Evolutionary conservation across 2,888 invertebrate genomes (phyloP), one percentile per base, ranked within the genome.

Genomic region (Myathropa florea): DNA sequence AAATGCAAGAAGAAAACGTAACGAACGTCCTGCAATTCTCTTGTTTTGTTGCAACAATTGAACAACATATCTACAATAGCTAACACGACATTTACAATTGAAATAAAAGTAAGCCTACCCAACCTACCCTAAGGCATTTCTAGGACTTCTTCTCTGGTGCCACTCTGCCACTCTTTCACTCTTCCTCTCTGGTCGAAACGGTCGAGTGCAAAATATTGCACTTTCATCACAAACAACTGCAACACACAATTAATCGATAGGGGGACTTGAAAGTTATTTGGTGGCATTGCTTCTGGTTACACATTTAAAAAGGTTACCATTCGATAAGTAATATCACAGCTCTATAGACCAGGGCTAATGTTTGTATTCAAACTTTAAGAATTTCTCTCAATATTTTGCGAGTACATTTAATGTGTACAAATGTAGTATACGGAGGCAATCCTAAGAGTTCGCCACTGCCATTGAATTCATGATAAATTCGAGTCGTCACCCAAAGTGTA

Each of bases 81-180:
- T 68, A 73, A 82, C 78, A 86, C 73, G 55, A 71, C 71, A 70
- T 82, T 64, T 63, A 75, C 79, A 71, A 83, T 79, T 86, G 86
- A 83, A 86, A 86, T 83, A 78, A 86, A 78, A 83, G 78, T 79
- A 78, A 65, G 67, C 57, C 63, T 63, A 72, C 67, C 60, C 80
- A 81, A 82, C 73, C 77, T 75, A 79, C 83, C 86, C 75, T 82
- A 78, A 86, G 60, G 30, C 86, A 86, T 83, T 86, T 75, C 83
- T 86, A 86, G 86, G 86, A 83, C 86, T 86, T 86, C 86, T 83
- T 83, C 78, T 46, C 39, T 9, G 36, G 67, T 75, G 75, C 79
- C 26, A 70, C 64, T 71, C 46, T 18, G 18, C 18, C 18, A 23
- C 18, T 24, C 18, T 33, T 70, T 1, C 57, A n/a, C 26, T 28